Evolutionary conservation across 2,113 vertebrate genomes (phyloP), one percentile per base, ranked within the genome.

Genomic region (Syngnathus scovelli): DNA sequence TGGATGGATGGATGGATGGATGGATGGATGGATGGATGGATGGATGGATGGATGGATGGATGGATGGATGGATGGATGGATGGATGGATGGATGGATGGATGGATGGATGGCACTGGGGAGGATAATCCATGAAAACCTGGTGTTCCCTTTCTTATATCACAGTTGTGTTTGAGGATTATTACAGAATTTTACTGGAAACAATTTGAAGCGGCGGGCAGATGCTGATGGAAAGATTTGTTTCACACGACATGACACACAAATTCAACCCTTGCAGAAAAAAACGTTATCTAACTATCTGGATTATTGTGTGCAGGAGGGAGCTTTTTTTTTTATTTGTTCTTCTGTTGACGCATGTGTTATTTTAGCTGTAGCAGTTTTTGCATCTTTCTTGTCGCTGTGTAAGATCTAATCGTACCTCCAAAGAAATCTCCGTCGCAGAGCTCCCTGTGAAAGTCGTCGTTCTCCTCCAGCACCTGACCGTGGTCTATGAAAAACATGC

Each of bases 381-480:
- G 6, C 18, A 19, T 19, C 2, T 48, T 18, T 18, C 48, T 33
- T 49, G 48, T 55, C 11, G 9, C 52, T 27, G 52, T 55, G 27
- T 33, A 33, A 33, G 23, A 33, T 36, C n/a, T 21, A 44, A 56
- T 51, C 82, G 39, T 51, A 90, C 90, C 90, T 78, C 89, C 90
- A 66, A 91, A 91, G 49, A 77, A 88, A 52, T 90, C 89, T 70
- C 89, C 89, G 12, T 91, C 89, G 61, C 83, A 87, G 61, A 91
- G 85, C 33, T 91, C 88, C 70, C 73, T 85, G 64, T 86, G 76
- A 43, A 75, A 80, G 44, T 76, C 79, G 0, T 85, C 80, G 0
- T 68, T 85, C 87, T 88, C 87, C 76, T 83, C 48, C 7, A 87
- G 67, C 44, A 90, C 89, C 68, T 89, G 83, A 2, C 83, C 80